Evolutionary conservation across 2,888 invertebrate species (phyloP).

Genomic region (Drosophila parthenogenetica): DNA sequence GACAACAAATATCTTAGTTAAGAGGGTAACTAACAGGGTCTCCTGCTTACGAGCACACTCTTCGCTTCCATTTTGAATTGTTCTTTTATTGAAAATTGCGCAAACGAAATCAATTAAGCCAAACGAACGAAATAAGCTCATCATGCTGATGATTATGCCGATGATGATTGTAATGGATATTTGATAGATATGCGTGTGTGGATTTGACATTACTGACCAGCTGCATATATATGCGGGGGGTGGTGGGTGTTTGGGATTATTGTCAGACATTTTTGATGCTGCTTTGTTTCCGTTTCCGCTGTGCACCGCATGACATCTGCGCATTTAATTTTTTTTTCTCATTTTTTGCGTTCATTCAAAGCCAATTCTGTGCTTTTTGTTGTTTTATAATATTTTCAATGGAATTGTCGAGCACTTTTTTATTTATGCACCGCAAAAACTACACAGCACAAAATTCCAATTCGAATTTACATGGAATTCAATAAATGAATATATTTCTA

Average conservation of each 20-base stretch:
- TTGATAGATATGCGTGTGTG: slow-evolving; percentile 38
- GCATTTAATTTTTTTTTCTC: slow-evolving; percentile 2
- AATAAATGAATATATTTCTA: neutral
- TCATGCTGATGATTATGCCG: slow-evolving; percentile 9
- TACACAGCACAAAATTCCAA: slow-evolving; percentile 51
- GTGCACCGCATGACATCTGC: slow-evolving; percentile 58
- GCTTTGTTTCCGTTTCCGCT: slow-evolving; percentile 76
- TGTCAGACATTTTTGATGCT: slow-evolving; percentile 57
- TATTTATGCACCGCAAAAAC: slow-evolving; percentile 28
- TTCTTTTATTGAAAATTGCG: slow-evolving; percentile 8
- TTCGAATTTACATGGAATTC: slow-evolving; percentile 35
- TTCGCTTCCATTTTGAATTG: neutral
- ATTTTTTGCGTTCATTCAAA: slow-evolving; percentile 10
- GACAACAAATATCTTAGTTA: too few species aligned
- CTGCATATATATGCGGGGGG: slow-evolving; percentile 6
- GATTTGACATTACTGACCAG: slow-evolving; percentile 39
- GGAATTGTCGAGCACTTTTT: slow-evolving; percentile 42
- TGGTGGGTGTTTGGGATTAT: slow-evolving; percentile 31
- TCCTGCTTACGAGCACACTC: neutral
- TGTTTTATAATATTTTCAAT: slow-evolving; percentile 42
- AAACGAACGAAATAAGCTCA: slow-evolving; percentile 24
- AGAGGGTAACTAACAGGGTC: too few species aligned
- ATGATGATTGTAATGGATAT: slow-evolving; percentile 56
- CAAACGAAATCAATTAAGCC: slow-evolving; percentile 40
- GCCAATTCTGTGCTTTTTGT: slow-evolving; percentile 18